Percentiles rank a stretch among this genome's conserved stretches.
These are phyloP conservation scores for Apodemus agrarius DNA, from an alignment of 2,797 vertebrate genomes.

Conservation along the genomic window DNA sequence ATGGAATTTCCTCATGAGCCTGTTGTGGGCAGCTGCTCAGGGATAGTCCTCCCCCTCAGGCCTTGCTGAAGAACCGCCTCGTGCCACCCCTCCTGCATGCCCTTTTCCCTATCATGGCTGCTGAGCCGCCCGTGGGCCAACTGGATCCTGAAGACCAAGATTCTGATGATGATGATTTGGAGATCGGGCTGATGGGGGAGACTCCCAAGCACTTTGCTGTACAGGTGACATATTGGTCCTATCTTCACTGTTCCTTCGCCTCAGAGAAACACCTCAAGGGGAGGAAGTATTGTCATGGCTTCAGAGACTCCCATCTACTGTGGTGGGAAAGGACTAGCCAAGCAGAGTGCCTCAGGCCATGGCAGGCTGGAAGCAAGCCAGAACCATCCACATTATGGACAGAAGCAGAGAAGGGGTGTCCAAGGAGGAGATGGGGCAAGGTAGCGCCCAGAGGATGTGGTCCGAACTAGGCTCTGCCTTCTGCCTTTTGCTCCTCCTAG, in stretches of 20 bases:
- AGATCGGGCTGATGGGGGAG: conserved; percentile 79
- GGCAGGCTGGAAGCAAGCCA: not conserved
- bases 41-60: conserved; percentile 82
- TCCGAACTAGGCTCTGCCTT: not conserved
- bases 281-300: not conserved
- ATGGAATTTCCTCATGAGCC: not conserved
- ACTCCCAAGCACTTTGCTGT: conserved; percentile 86
- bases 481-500: not conserved
- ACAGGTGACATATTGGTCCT: conserved; percentile 77
- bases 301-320: not conserved
- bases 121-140: conserved; percentile 90
- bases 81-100: conserved; percentile 90
- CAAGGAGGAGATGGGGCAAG: not conserved
- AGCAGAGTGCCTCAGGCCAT: not conserved
- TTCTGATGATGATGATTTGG: conserved; percentile 85
- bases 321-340: not conserved
- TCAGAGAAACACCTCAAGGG: too few relatives aligned
- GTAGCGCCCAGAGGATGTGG: not conserved
- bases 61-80: conserved; percentile 93
- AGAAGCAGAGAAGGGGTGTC: not conserved
- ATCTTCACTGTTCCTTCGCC: too few relatives aligned
- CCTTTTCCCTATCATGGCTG: conserved; percentile 92
- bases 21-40: not conserved
- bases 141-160: conserved; percentile 94
- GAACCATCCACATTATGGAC: not conserved